Evolutionary conservation across 2,113 vertebrate genomes (phyloP), one percentile per base, ranked within the genome.

Genomic region (Meriones unguiculatus): DNA sequence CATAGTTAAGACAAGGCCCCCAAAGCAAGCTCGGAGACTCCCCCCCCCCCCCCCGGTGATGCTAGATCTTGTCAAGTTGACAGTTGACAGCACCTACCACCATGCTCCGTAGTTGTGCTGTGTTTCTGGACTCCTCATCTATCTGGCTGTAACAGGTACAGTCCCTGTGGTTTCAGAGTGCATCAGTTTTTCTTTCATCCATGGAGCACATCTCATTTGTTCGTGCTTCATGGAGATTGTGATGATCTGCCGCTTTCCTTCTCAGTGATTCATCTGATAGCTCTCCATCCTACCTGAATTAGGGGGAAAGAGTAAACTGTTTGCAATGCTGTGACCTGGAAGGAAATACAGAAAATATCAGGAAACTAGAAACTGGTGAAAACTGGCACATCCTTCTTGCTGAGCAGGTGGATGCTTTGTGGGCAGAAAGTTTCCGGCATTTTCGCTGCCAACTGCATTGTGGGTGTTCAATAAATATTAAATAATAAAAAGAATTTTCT

Each of bases 401-500:
- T 73, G 87, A 95, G 89, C 94, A 97, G 93, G 96, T 94, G 90
- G 86, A 65, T 87, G 87, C 95, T 95, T 95, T 69, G 88, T 95
- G 92, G 88, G 95, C 90, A 92, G 92, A 95, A 28, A 35, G 0
- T 57, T 95, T 90, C 90, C 94, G 70, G 57, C 81, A 52, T 72
- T 95, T 97, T 90, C 88, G 70, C 96, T 97, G 96, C 95, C 97
- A 97, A 97, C 73, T 91, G 77, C 96, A 81, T 97, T 93, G 95
- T 95, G 94, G 86, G 86, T 93, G 62, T 91, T 98, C 95, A 78
- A 95, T 97, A 96, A 96, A 96, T 97, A 95, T 96, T 98, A 97
- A 97, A 93, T 95, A 98, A 95, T 78, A 96, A 92, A 95, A 98
- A 98, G 95, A 98, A 98, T 97, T 98, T 98, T 94, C 97, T 98